Evolutionary conservation across 2,797 vertebrate genomes (phyloP), one percentile per base, ranked within the genome.

Genomic region (Labeo calbasu): DNA sequence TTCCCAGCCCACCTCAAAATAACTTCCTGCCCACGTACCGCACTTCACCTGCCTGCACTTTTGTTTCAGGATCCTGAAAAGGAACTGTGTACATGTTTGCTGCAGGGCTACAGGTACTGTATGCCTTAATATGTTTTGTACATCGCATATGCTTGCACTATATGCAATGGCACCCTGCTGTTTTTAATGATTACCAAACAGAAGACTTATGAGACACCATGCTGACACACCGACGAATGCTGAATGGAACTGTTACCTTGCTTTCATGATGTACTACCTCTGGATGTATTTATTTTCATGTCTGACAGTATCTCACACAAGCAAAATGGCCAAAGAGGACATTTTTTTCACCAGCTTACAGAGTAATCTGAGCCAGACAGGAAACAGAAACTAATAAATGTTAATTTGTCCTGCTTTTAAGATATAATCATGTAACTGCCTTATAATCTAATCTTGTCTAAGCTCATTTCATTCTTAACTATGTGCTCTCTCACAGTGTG

Each of bases 1-100:
- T 71, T 66, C 53, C 71, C 61, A 76, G 70, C 65, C 63, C 70
- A 76, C 25, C 69, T 78, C 70, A 46, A 83, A 86, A 80, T 86
- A 86, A 80, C 50, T 86, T 11, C 40, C 68, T 66, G 40, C 81
- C 81, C 55, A 50, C 51, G 13, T n/a, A 51, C 72, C 72, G n/a
- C 59, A n/a, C 59, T 86, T 65, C 85, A 83, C 50, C 48, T 79
- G 25, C 23, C 68, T 61, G 53, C 2, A 13, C 55, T 73, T 73
- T 83, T 32, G 17, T 57, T 85, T 28, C 77, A 19, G 32, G 40
- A 69, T 57, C 73, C 36, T 77, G 13, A 43, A 43, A 23, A 28
- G 55, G 11, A 59, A 43, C 15, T 55, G 17, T 78, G 55, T 43
- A 36, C 79, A 36, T 63, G 77, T 75, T 19, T 5, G 40, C 50